Evolutionary conservation across 2,888 invertebrate genomes (phyloP), one percentile per base, ranked within the genome.

Genomic region (Lasioglossum marginatum): DNA sequence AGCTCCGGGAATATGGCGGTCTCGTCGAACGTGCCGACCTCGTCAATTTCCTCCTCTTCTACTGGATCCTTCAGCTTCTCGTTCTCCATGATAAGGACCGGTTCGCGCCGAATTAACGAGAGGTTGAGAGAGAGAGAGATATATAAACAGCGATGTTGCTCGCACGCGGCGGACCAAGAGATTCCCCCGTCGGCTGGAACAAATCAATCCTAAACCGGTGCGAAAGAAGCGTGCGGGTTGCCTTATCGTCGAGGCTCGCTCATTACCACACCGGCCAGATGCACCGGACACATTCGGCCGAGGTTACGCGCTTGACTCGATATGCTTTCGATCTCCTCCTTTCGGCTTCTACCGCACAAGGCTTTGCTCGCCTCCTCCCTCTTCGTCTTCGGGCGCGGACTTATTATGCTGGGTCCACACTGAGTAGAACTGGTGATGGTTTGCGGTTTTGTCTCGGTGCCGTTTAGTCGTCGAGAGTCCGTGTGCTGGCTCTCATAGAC

Each of bases 1-100:
- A 92, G 79, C 75, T 89, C 77, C 10, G 52, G 68, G 2, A 84
- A 77, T 10, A 12, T 82, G 34, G 74, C 1, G 8, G 10, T 63
- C 27, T 87, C 86, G 27, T 88, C 90, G 43, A 90, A 85, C 40
- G 82, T 85, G 23, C 87, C 92, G 73, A 91, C 83, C 72, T 89
- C 83, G 37, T 81, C 72, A 4, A 77, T 27, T 37, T 79, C 80
- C 14, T 84, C 19, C 34, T 31, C 48, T 31, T 72, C 45, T 23
- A 23, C 19, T 0, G 37, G 31, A 34, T 82, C 31, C n/a, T 75
- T 68, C 27, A 43, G 63, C 5, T 72, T 79, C 45, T 80, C 77
- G 12, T 68, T 23, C 68, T 89, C 84, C 89, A 88, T 89, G 66
- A 77, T 73, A 19, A 45, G 23, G 60, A 68, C 76, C 27, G 34